Evolutionary conservation across 1,140 invertebrate species (phyloP).

Genomic region (Lanistes nyassanus): DNA sequence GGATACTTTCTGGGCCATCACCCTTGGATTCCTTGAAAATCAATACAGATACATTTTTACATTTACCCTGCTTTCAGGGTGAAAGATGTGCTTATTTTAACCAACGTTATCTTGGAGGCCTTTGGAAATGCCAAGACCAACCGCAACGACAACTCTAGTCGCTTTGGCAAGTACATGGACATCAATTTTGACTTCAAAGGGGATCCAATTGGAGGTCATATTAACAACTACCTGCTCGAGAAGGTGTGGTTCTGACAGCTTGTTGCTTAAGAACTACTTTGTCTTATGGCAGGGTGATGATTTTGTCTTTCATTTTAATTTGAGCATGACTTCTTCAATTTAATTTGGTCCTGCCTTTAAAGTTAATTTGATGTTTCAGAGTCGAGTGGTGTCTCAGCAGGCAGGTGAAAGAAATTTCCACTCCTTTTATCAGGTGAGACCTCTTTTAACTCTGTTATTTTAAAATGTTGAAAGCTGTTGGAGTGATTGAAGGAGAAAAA

Average conservation of each 20-base stretch:
- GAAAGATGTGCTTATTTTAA: constrained; percentile 96
- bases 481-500: too few species aligned
- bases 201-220: constrained; percentile 95
- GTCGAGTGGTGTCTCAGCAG: constrained; percentile 92
- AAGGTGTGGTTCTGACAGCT: constrained; percentile 71
- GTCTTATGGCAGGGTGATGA: neutral
- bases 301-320: neutral
- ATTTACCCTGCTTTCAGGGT: constrained; percentile 75
- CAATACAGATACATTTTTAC: too few species aligned
- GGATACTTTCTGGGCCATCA: too few species aligned
- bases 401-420: constrained; percentile 96
- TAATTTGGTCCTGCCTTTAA: too few species aligned
- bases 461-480: too few species aligned
- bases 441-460: too few species aligned
- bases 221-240: constrained; percentile 96
- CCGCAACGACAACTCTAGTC: constrained; percentile 95
- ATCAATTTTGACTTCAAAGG: constrained; percentile 99
- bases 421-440: constrained; percentile 94
- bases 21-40: too few species aligned
- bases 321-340: neutral
- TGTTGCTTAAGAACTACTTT: too few species aligned
- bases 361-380: constrained; percentile 68
- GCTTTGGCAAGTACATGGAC: constrained; percentile 99
- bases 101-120: constrained; percentile 94
- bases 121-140: constrained; percentile 99